Base-by-base conservation (phyloP, 2,113 vertebrate genomes). In the Trematocara marginatum region DNA sequence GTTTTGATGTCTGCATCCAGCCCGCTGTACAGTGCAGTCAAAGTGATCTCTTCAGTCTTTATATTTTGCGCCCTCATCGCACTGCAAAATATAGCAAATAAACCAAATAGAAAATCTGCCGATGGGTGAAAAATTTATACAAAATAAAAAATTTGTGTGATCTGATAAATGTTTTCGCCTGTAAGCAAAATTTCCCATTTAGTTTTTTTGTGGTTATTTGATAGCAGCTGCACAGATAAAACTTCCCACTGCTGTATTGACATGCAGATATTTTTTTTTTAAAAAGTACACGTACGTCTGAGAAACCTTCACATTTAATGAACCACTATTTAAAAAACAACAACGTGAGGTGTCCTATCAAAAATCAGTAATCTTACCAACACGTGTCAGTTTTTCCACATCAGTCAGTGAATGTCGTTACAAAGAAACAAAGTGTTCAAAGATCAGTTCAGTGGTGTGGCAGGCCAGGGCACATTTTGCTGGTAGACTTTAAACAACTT, bases 321-420 rank as follows among this genome's bases (percentile, higher is more conserved):
- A 45, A 0, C 20, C 40, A 23, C n/a, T 71, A 16, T 26, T 71
- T 26, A 71, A 45, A 71, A 38, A 20, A n/a, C 18, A 64, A 10
- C 20, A 40, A 71, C 12, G 3, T 0, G 2, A 71, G 66, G 12
- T 0, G 5, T 15, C 20, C 45, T 26, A 71, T 42, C 20, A 45
- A 71, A 71, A 71, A 16, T 71, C 0, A 16, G 12, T 3, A 71
- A 26, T 71, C 12, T 71, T 71, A 71, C 40, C 40, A 45, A 45
- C 40, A 26, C 26, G 40, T 71, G 20, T 45, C 66, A 29, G 66
- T 71, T 71, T 71, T 29, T 6, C 13, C 20, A 71, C 40, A 69
- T 71, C 42, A 49, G 42, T 5, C 5, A 49, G 15, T 18, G 13
- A 29, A 49, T 18, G 42, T 49, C 6, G 20, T 49, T 74, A 49